Conservation (phyloP, 2,797 vertebrate genomes). For the Decapterus maruadsi region DNA sequence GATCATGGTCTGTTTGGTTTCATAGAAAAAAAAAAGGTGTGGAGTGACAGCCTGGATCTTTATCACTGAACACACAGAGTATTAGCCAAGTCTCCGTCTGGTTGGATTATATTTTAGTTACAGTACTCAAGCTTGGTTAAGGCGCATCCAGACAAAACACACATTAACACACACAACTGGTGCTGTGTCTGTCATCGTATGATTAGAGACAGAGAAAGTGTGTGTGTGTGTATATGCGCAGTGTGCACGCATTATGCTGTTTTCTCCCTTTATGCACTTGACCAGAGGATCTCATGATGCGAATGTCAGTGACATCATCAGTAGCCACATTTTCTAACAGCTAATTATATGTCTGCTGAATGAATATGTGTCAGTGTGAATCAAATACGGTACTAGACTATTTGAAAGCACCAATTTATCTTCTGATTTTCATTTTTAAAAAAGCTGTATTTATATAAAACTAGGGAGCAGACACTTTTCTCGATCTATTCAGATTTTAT, state of each 20-base stretch:
- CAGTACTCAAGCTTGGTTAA: neutral
- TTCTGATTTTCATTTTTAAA: conserved; percentile 12
- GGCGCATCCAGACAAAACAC: neutral
- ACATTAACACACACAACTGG: neutral
- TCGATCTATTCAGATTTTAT: conserved; percentile 20
- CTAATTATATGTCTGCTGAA: conserved; percentile 23
- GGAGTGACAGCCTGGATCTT: conserved; percentile 1
- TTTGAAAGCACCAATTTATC: conserved; percentile 31
- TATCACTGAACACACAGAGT: conserved; percentile 13
- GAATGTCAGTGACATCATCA: conserved; percentile 39
- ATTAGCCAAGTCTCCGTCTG: conserved; percentile 17
- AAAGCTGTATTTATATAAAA: neutral
- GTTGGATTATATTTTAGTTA: neutral
- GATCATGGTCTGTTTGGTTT: neutral
- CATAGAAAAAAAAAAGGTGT: neutral
- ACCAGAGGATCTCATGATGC: conserved; percentile 12
- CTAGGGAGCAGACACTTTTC: neutral
- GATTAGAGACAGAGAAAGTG: neutral
- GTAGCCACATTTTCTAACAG: conserved; percentile 27
- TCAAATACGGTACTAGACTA: conserved; percentile 8
- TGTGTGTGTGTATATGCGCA: neutral
- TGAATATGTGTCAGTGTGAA: conserved; percentile 12
- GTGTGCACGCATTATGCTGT: neutral
- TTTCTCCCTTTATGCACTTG: conserved; percentile 20
- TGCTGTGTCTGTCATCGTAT: neutral